Percentiles rank a stretch among this genome's conserved stretches.
phyloP scores from a whole-genome alignment of 2,113 vertebrate species.

The Chloebia gouldiae region DNA sequence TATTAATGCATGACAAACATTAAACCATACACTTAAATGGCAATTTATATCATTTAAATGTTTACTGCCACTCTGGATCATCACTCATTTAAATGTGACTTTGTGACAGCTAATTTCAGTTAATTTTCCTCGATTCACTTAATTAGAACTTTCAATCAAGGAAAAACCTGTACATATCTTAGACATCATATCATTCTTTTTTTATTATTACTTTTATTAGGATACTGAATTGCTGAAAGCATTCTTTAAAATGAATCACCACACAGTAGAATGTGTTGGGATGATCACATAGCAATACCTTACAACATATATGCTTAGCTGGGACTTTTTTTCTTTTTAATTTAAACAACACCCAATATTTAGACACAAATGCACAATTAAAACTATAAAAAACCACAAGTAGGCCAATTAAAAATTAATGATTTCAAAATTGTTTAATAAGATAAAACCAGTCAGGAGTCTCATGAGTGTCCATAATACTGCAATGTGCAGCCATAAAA shows the following conservation, averaged over 20 bases:
- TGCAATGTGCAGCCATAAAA: slow-evolving; percentile 72
- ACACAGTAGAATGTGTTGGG: background rate
- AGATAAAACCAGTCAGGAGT: slow-evolving; percentile 77
- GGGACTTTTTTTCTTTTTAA: slow-evolving; percentile 27
- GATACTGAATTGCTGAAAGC: slow-evolving; percentile 62
- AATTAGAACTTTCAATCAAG: slow-evolving; percentile 98
- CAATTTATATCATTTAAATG: slow-evolving; percentile 99
- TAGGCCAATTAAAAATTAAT: slow-evolving; percentile 82
- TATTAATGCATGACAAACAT: slow-evolving; percentile 99
- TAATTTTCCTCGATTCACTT: slow-evolving; percentile 95
- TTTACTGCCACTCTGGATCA: slow-evolving; percentile 90
- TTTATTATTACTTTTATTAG: slow-evolving; percentile 66
- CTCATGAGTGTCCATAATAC: slow-evolving; percentile 69
- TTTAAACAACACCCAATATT: slow-evolving; percentile 7
- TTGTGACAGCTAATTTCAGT: slow-evolving; percentile 98
- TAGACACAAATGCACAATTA: slow-evolving; percentile 63
- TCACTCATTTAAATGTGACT: slow-evolving; percentile 99
- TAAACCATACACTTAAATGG: slow-evolving; percentile 99
- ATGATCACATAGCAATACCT: slow-evolving; percentile 15
- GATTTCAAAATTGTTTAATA: slow-evolving; percentile 85
- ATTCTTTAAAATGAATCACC: slow-evolving; percentile 66
- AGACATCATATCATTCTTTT: slow-evolving; percentile 66
- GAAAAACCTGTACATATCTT: slow-evolving; percentile 74
- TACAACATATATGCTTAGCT: background rate
- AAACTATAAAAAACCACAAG: slow-evolving; percentile 74